phyloP scores from a whole-genome alignment of 37 sponge, comb jelly and placozoan genomes.

The Axinella damicornis region DNA sequence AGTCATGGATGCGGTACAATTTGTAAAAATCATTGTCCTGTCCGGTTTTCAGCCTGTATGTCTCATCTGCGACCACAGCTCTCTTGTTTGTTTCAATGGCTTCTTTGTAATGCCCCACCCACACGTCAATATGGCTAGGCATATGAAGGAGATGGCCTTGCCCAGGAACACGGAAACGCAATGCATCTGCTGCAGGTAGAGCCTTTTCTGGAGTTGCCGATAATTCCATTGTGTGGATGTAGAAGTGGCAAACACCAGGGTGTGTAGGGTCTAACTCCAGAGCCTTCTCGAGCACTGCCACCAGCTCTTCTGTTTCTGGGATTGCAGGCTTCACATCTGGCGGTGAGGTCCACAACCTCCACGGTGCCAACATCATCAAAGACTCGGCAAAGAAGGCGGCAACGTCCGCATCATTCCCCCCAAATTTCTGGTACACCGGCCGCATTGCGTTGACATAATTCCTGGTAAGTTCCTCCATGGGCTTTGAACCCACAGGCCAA shows the following conservation, averaged over 20 bases:
- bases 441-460: constrained; percentile 58
- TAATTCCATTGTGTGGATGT: constrained; percentile 77
- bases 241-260: constrained; percentile 68
- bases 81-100: constrained; percentile 66
- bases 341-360: constrained; percentile 55
- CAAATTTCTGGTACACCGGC: constrained; percentile 54
- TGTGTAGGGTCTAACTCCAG: constrained; percentile 55
- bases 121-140: constrained; percentile 79
- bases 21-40: constrained; percentile 68
- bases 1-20: constrained; percentile 66
- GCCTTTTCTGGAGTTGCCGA: constrained; percentile 67
- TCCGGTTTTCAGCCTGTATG: constrained; percentile 20
- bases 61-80: constrained; percentile 59
- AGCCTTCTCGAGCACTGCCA: constrained; percentile 47
- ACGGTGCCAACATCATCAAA: constrained; percentile 72
- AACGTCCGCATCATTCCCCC: constrained; percentile 37
- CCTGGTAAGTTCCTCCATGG: constrained; percentile 10
- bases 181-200: constrained; percentile 46
- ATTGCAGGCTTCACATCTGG: constrained; percentile 48
- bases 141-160: constrained; percentile 76
- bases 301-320: constrained; percentile 64
- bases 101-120: constrained; percentile 82
- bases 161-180: constrained; percentile 33
- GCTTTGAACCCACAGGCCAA: constrained; percentile 29
- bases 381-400: constrained; percentile 71